Evolutionary conservation across 1,140 invertebrate species (phyloP).

Genomic region (Armadillidium nasatum): DNA sequence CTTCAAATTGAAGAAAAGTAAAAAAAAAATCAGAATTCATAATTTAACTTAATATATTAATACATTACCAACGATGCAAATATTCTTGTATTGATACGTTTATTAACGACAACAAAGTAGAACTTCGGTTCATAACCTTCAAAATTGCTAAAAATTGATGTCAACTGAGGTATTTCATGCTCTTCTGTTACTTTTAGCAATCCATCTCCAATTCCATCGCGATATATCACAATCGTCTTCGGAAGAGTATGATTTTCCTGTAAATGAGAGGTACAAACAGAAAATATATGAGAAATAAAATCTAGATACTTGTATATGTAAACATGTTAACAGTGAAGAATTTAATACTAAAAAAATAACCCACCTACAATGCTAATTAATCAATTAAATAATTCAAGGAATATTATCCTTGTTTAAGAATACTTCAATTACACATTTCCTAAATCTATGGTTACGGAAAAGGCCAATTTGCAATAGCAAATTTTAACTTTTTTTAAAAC

Average conservation of each 20-base stretch:
- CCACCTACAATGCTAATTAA: too few species aligned
- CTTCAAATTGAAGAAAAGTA: too few species aligned
- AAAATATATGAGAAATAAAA: conserved; percentile 13
- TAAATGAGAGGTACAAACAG: background rate
- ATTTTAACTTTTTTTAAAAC: too few species aligned
- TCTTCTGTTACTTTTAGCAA: conserved; percentile 64
- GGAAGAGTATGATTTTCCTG: conserved; percentile 52
- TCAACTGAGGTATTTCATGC: conserved; percentile 75
- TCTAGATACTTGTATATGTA: background rate
- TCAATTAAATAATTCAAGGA: too few species aligned
- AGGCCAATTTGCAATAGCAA: too few species aligned
- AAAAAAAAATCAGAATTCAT: too few species aligned
- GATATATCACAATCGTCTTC: conserved; percentile 74
- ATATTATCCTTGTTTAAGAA: too few species aligned
- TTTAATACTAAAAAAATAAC: too few species aligned
- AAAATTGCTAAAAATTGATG: conserved; percentile 56
- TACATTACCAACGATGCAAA: conserved; percentile 51
- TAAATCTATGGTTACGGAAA: too few species aligned
- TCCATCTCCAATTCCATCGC: conserved; percentile 89
- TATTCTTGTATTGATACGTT: conserved; percentile 80
- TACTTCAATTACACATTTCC: too few species aligned
- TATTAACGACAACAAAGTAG: conserved; percentile 80
- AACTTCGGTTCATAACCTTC: conserved; percentile 62
- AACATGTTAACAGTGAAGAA: too few species aligned
- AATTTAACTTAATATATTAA: too few species aligned